These are phyloP conservation scores for Ceratosolen solmsi DNA, from an alignment of 1,140 invertebrate species.

Conservation along the genomic window DNA sequence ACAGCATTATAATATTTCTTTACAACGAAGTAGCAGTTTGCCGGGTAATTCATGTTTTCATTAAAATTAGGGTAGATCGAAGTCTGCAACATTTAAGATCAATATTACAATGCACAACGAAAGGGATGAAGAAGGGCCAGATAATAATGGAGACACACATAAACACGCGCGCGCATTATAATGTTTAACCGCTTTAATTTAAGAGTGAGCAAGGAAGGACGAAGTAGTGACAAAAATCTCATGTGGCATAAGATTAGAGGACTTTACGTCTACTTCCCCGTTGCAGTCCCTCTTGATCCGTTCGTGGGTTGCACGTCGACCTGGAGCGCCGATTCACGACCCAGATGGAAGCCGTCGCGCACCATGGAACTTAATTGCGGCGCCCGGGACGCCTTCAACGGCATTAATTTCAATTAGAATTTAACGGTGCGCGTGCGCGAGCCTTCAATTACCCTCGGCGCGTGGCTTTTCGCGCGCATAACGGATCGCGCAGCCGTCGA, in stretches of 20 bases:
- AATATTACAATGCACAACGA: too few species aligned
- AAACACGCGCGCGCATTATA: too few species aligned
- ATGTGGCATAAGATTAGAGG: background rate
- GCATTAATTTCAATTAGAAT: conserved; percentile 43
- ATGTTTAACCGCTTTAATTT: too few species aligned
- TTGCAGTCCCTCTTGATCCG: too few species aligned
- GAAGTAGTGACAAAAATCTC: background rate
- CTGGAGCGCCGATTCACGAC: background rate
- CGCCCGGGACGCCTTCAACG: background rate
- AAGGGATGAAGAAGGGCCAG: too few species aligned
- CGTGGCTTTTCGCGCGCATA: conserved; percentile 33
- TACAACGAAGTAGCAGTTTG: too few species aligned
- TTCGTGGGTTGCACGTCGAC: background rate
- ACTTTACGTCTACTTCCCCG: background rate
- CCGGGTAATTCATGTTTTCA: too few species aligned
- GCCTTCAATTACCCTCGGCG: conserved; percentile 36
- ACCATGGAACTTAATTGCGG: conserved; percentile 14
- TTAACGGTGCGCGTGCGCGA: conserved; percentile 31
- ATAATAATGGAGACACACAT: too few species aligned
- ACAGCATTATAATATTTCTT: too few species aligned
- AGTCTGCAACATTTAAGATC: too few species aligned
- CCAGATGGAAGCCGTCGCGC: background rate
- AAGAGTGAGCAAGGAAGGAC: too few species aligned
- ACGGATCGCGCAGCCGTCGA: conserved; percentile 26
- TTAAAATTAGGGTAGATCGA: too few species aligned